Evolutionary conservation across 2,888 invertebrate genomes (phyloP).

Genomic region (Ophioninae sp.): DNA sequence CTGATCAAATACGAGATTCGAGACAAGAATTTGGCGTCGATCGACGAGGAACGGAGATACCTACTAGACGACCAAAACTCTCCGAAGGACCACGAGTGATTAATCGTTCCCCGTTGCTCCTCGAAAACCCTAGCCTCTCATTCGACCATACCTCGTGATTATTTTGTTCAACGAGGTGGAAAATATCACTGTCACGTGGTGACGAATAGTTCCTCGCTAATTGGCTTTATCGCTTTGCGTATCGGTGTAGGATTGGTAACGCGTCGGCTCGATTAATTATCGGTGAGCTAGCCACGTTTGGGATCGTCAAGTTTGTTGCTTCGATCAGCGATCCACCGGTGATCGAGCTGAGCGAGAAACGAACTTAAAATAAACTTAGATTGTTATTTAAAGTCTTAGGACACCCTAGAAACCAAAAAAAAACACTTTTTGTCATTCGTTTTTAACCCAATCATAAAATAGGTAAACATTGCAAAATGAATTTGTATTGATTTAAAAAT

Average conservation of each 20-base stretch:
- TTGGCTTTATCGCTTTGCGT: constrained; percentile 7
- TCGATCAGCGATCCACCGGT: neutral
- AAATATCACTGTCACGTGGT: constrained; percentile 33
- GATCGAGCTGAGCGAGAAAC: neutral
- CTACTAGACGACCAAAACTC: constrained; percentile 18
- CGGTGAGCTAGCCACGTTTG: neutral
- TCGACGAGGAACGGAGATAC: neutral
- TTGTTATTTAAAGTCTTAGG: neutral
- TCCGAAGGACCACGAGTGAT: constrained; percentile 42
- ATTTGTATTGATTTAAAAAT: no score
- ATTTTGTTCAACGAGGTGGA: constrained; percentile 30
- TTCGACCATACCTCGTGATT: constrained; percentile 31
- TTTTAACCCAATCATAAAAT: no score
- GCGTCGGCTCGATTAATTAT: neutral
- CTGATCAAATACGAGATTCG: neutral
- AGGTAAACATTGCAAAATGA: no score
- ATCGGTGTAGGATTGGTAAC: neutral
- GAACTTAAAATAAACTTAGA: neutral
- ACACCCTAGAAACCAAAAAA: no score
- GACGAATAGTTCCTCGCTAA: constrained; percentile 12
- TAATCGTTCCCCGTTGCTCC: constrained; percentile 43
- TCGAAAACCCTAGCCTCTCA: constrained; percentile 26
- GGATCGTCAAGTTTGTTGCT: neutral
- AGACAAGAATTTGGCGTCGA: neutral
- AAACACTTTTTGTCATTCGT: no score